Evolutionary conservation across 1,140 invertebrate genomes (phyloP).

Genomic region (Hesperophylax magnus): DNA sequence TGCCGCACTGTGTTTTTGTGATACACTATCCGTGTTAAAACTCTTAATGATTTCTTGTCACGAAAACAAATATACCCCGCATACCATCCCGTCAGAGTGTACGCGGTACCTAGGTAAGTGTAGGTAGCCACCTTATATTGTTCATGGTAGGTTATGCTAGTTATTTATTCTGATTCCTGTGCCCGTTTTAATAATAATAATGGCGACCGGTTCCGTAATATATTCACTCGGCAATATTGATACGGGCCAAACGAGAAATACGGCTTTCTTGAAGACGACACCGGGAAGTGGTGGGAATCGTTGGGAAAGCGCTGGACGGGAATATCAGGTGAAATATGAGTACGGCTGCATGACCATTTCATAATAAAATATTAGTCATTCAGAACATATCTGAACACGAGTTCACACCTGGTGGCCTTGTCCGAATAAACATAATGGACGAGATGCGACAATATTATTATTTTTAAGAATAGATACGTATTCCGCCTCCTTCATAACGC

Average conservation of each 20-base stretch:
- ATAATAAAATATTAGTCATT: too few species aligned
- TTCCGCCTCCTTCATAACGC: too few species aligned
- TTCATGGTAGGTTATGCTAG: too few species aligned
- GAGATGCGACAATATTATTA: too few species aligned
- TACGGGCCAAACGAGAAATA: slow-evolving; percentile 27
- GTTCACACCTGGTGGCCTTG: too few species aligned
- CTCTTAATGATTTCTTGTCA: slow-evolving; percentile 19
- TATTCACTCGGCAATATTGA: slow-evolving; percentile 22
- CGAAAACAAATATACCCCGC: not conserved
- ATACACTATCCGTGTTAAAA: not conserved
- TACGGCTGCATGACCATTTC: too few species aligned
- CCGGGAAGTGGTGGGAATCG: slow-evolving; percentile 15
- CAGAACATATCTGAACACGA: too few species aligned
- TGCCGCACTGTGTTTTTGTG: not conserved
- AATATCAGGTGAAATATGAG: slow-evolving; percentile 14
- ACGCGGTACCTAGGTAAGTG: not conserved
- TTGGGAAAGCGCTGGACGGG: not conserved
- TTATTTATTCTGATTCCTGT: not conserved
- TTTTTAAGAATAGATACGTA: too few species aligned
- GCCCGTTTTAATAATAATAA: slow-evolving; percentile 15
- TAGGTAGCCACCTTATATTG: not conserved
- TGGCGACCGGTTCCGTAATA: slow-evolving; percentile 13
- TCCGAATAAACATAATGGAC: too few species aligned
- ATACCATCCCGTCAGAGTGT: too few species aligned
- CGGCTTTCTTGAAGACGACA: slow-evolving; percentile 32